phyloP scores from a whole-genome alignment of 23 tunicate genomes.

The Phallusia fumigata region DNA sequence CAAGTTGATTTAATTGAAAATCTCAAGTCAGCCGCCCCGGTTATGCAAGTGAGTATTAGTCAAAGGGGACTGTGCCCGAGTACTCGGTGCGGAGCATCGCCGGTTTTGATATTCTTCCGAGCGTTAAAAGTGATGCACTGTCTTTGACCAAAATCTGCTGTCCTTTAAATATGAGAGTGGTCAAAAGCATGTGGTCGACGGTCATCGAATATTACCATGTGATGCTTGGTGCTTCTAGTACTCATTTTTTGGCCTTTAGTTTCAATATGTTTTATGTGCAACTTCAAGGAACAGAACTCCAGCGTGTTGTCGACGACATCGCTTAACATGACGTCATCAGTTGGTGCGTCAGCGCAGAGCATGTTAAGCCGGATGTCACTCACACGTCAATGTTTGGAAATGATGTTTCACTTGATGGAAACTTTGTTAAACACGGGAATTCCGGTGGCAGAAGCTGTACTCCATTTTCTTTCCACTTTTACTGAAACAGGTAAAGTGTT shows the following conservation, averaged over 20 bases:
- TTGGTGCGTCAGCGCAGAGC: not conserved
- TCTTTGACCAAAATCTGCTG: too few relatives aligned
- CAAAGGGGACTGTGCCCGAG: too few relatives aligned
- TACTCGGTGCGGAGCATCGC: too few relatives aligned
- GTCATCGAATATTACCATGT: too few relatives aligned
- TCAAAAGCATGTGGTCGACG: too few relatives aligned
- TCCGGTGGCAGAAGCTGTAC: slow-evolving; percentile 29
- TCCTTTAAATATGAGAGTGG: too few relatives aligned
- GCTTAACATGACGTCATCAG: slow-evolving; percentile 1
- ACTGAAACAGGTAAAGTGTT: slow-evolving; percentile 26
- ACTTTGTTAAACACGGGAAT: slow-evolving; percentile 13
- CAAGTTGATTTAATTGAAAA: slow-evolving; percentile 30
- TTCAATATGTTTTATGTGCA: too few relatives aligned
- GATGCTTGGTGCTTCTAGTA: too few relatives aligned
- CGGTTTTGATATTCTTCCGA: too few relatives aligned
- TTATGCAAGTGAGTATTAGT: slow-evolving; percentile 10
- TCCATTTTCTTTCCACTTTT: slow-evolving; percentile 21
- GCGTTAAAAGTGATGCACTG: too few relatives aligned
- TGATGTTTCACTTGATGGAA: not conserved
- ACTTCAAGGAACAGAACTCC: slow-evolving; percentile 12
- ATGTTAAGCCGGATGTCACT: not conserved
- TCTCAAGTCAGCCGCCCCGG: slow-evolving; percentile 19
- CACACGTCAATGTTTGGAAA: not conserved
- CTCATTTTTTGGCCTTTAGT: too few relatives aligned
- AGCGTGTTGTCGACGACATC: not conserved